These are phyloP conservation scores for Muricea muricata DNA, from an alignment of 92 coral and sea anemone species.

Conservation along the genomic window DNA sequence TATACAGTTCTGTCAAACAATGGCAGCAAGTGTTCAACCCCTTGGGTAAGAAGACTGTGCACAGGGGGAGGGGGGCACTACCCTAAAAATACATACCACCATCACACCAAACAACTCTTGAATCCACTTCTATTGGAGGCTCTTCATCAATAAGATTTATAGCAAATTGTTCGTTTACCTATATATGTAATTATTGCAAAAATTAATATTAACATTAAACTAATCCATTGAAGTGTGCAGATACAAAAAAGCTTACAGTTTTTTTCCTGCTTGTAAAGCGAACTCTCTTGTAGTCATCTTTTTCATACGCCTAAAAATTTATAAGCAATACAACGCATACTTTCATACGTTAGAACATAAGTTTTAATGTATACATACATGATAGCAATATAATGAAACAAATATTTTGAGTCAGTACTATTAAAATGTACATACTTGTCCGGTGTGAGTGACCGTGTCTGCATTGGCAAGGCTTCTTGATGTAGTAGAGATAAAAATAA, in stretches of 20 bases:
- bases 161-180: constrained; percentile 92
- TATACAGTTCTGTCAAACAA: too few species aligned
- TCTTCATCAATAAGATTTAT: constrained; percentile 89
- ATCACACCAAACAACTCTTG: constrained; percentile 90
- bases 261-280: constrained; percentile 92
- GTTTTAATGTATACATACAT: too few species aligned
- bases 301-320: constrained; percentile 74
- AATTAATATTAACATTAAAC: too few species aligned
- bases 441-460: constrained; percentile 97
- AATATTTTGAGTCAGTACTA: too few species aligned
- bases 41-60: too few species aligned
- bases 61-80: too few species aligned
- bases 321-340: too few species aligned
- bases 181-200: neutral
- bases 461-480: constrained; percentile 69
- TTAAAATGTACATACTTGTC: constrained; percentile 79
- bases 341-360: too few species aligned
- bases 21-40: too few species aligned
- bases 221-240: neutral
- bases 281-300: constrained; percentile 87
- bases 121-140: constrained; percentile 82
- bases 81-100: too few species aligned
- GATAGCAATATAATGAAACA: too few species aligned
- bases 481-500: constrained; percentile 60
- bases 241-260: constrained; percentile 64